Evolutionary conservation across 30 jellyfish, hydroid and myxozoan species (phyloP).

Genomic region (Aurelia aurita complex sp. Pacific): DNA sequence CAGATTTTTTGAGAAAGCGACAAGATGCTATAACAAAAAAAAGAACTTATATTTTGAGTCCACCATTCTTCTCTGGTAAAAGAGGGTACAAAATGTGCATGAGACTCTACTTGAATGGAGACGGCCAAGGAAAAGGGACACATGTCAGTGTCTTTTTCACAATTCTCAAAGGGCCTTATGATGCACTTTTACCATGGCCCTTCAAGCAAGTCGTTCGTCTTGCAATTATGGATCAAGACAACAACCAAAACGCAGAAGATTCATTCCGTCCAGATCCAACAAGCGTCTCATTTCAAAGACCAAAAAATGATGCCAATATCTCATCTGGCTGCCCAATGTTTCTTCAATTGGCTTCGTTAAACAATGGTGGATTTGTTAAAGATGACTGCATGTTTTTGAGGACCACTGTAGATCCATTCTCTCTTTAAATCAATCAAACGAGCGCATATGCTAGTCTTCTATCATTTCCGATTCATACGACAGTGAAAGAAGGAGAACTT

Average conservation of each 20-base stretch:
- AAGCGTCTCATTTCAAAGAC: constrained; percentile 78
- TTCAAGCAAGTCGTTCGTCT: constrained; percentile 61
- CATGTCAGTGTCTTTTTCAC: constrained; percentile 76
- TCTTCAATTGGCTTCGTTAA: constrained; percentile 13
- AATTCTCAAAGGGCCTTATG: constrained; percentile 77
- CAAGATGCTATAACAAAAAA: constrained; percentile 76
- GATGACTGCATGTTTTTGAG: constrained; percentile 52
- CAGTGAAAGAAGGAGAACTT: no score
- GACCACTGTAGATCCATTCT: constrained; percentile 20
- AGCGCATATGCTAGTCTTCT: no score
- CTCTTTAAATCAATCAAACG: neutral
- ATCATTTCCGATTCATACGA: no score
- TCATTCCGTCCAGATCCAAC: constrained; percentile 78
- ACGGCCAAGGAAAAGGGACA: constrained; percentile 89
- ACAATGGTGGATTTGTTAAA: neutral
- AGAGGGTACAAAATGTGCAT: constrained; percentile 85
- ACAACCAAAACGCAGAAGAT: constrained; percentile 45
- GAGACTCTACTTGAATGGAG: constrained; percentile 87
- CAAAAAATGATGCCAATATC: constrained; percentile 66
- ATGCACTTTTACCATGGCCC: constrained; percentile 92
- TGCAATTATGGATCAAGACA: constrained; percentile 44
- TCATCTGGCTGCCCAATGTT: constrained; percentile 91
- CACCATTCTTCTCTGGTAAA: constrained; percentile 68
- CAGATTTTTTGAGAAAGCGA: constrained; percentile 41
- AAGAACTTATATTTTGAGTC: constrained; percentile 74